These are phyloP conservation scores for Ceratosolen fusciceps DNA, from an alignment of 1,140 invertebrate species.

Conservation along the genomic window DNA sequence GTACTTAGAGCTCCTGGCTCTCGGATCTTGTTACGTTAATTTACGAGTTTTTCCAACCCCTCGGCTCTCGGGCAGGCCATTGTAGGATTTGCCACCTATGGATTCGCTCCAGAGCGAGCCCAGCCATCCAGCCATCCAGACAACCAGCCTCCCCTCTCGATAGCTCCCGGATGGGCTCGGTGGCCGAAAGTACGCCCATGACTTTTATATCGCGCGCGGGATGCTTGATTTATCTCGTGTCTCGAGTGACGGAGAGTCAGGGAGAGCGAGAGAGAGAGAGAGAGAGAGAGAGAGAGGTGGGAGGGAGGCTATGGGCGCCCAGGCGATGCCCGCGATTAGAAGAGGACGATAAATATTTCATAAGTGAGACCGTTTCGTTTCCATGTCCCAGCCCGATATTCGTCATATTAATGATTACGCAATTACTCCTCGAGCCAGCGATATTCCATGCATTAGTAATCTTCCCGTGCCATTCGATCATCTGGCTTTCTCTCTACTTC, in stretches of 20 bases:
- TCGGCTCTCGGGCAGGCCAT: background rate
- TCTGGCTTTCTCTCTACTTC: background rate
- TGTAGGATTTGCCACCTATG: too few relatives aligned
- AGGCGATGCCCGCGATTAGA: background rate
- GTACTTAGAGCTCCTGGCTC: background rate
- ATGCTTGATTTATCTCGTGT: background rate
- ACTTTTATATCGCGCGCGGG: background rate
- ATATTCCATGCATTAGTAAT: background rate
- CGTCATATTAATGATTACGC: background rate
- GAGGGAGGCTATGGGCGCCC: too few relatives aligned
- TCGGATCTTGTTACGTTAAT: constrained; percentile 32
- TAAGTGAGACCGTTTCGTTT: background rate
- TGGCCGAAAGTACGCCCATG: background rate
- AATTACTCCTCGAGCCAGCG: background rate
- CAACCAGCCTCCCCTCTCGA: background rate
- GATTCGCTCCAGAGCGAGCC: too few relatives aligned
- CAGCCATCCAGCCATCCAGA: too few relatives aligned
- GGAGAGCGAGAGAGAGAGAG: too few relatives aligned
- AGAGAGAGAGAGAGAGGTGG: too few relatives aligned
- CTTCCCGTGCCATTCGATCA: background rate
- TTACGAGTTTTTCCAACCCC: constrained; percentile 12
- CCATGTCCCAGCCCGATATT: background rate
- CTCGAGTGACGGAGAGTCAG: too few relatives aligned
- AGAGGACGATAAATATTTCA: background rate
- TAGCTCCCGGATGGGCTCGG: background rate